Base-by-base conservation (phyloP, 2,888 invertebrate genomes). In the Magallana nippona region DNA sequence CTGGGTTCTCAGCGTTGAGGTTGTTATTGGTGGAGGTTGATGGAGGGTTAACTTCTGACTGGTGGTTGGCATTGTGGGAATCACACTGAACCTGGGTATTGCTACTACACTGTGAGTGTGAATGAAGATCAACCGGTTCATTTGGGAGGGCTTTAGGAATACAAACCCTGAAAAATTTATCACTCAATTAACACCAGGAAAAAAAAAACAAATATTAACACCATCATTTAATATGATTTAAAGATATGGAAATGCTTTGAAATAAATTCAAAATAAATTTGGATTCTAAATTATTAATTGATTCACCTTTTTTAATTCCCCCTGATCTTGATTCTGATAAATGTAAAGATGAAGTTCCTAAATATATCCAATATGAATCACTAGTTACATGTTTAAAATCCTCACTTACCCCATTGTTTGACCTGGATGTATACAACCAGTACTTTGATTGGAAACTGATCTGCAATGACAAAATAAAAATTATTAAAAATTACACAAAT, bases 41-140 rank as follows among this genome's bases (percentile, higher is more conserved):
- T 27, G 79, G 56, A 0, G 19, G 56, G 27, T 56, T 56, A 58
- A 44, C 44, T 44, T 71, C 71, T 71, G 71, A 15, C 5, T 32
- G 71, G 5, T 57, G 57, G 27, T 27, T 56, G 22, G 56, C 57
- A 19, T 57, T n/a, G 11, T 71, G n/a, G 55, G 82, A 63, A 55
- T 71, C 27, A 71, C 55, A 63, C 19, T 15, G 63, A 3, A 82
- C 27, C 27, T 22, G 55, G 10, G 71, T 32, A 71, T 62, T 82
- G 58, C 63, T 62, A 44, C 81, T 44, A 44, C 44, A 44, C 44
- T 44, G 44, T 3, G 44, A 81, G 11, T 60, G 81, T 57, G 62
- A 44, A 81, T 81, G 55, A 11, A 82, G 63, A n/a, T 82, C 82
- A 55, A 71, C 82, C 13, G 79, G 13, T 56, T 79, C 56, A 57